phyloP scores from a whole-genome alignment of 1,140 invertebrate species.

The Pissodes strobi region DNA sequence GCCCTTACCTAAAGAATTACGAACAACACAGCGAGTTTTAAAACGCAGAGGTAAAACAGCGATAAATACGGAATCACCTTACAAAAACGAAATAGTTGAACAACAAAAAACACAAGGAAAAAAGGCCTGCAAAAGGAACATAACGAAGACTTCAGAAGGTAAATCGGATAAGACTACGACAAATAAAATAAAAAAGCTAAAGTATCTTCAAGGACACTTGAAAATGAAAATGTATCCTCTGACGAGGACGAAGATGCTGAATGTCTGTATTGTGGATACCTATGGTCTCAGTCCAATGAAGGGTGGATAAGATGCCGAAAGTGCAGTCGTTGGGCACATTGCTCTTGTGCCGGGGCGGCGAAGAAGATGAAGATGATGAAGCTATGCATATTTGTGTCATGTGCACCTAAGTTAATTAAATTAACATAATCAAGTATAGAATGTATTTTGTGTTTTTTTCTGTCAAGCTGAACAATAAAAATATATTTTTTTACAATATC shows the following conservation, averaged over 20 bases:
- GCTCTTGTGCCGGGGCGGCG: background rate
- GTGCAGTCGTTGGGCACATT: too few relatives aligned
- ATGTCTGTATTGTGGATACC: too few relatives aligned
- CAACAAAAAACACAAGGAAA: slow-evolving; percentile 1
- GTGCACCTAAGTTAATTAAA: background rate
- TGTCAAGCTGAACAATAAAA: background rate
- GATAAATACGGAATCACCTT: slow-evolving; percentile 11
- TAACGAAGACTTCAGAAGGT: background rate
- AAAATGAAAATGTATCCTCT: slow-evolving; percentile 4
- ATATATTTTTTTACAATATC: background rate
- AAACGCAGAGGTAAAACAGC: slow-evolving; percentile 15
- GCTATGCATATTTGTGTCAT: too few relatives aligned
- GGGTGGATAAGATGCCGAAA: too few relatives aligned
- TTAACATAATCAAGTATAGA: background rate
- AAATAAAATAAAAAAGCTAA: slow-evolving; percentile 10
- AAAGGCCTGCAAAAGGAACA: background rate
- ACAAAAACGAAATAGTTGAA: slow-evolving; percentile 6
- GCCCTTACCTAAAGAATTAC: too few relatives aligned
- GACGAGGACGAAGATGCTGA: slow-evolving; percentile 17
- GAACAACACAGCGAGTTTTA: too few relatives aligned
- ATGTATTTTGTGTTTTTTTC: too few relatives aligned
- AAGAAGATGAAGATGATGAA: background rate
- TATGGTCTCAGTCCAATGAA: too few relatives aligned
- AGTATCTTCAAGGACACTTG: background rate
- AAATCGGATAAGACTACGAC: background rate